Evolutionary conservation across 2,888 invertebrate species (phyloP).

Genomic region (Orthosia gracilis): DNA sequence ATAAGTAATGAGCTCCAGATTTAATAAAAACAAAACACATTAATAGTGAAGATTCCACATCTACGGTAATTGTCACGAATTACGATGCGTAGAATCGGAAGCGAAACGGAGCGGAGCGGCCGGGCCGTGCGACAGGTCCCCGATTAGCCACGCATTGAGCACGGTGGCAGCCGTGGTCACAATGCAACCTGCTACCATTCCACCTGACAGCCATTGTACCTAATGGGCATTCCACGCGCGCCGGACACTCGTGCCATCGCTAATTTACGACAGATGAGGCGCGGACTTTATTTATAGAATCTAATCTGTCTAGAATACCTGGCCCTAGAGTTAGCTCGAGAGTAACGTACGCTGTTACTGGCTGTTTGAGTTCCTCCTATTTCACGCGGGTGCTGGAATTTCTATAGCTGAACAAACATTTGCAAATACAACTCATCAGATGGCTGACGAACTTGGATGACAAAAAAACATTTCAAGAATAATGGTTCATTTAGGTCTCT

Average conservation of each 20-base stretch:
- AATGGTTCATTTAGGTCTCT: not conserved
- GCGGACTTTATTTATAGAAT: conserved; percentile 44
- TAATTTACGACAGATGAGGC: conserved; percentile 66
- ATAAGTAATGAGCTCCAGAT: not conserved
- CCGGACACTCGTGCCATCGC: conserved; percentile 78
- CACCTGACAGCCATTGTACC: conserved; percentile 71
- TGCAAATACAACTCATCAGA: not conserved
- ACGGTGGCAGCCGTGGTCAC: conserved; percentile 72
- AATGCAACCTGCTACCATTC: conserved; percentile 74
- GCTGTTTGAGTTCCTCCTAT: not conserved
- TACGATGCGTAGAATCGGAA: conserved; percentile 74
- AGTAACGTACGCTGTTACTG: conserved; percentile 7
- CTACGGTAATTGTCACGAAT: conserved; percentile 71
- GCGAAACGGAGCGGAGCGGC: conserved; percentile 67
- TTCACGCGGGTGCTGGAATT: not conserved
- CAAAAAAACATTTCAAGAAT: conserved; percentile 1
- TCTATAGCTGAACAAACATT: not conserved
- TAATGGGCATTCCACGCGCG: conserved; percentile 81
- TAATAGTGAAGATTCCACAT: conserved; percentile 55
- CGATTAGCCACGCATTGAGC: conserved; percentile 89
- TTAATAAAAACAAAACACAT: conserved; percentile 33
- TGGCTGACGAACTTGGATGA: not conserved
- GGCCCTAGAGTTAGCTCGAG: conserved; percentile 9
- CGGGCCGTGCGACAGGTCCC: conserved; percentile 89
- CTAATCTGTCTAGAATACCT: conserved; percentile 40